These are phyloP conservation scores for Ochropacha duplaris DNA, from an alignment of 2,888 invertebrate genomes.

Conservation along the genomic window DNA sequence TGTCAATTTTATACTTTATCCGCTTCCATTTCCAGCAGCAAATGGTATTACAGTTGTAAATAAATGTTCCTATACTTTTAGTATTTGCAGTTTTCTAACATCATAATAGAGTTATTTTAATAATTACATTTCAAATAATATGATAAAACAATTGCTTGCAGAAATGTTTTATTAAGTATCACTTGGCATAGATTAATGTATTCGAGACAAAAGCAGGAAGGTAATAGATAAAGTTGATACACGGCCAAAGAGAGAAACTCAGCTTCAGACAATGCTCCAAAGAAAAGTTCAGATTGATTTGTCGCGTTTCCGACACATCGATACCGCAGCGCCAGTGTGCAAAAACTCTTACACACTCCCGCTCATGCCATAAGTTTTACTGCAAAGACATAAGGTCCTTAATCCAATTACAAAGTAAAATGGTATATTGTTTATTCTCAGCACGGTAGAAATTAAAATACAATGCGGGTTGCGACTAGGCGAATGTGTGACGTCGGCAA, in stretches of 20 bases:
- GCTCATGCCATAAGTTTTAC: background rate
- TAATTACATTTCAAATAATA: conserved; percentile 2
- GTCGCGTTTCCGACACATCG: background rate
- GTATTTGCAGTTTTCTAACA: no score
- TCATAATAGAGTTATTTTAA: no score
- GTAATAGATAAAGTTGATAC: conserved; percentile 1
- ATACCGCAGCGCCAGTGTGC: conserved; percentile 2
- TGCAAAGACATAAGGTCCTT: background rate
- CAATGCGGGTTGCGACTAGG: conserved; percentile 66
- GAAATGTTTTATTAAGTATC: background rate
- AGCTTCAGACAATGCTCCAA: background rate
- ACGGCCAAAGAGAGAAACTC: conserved; percentile 1
- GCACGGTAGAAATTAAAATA: conserved; percentile 74
- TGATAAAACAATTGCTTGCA: conserved; percentile 10
- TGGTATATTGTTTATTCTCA: conserved; percentile 61
- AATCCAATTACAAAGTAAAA: background rate
- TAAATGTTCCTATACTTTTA: no score
- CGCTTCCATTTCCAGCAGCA: no score
- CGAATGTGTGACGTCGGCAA: conserved; percentile 69
- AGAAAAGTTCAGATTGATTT: conserved; percentile 1
- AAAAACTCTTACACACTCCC: background rate
- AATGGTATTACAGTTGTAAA: no score
- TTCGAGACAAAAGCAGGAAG: background rate
- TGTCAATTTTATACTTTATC: no score
- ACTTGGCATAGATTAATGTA: background rate